phyloP scores from a whole-genome alignment of 2,113 vertebrate genomes.

The Periophthalmodon schlosseri region DNA sequence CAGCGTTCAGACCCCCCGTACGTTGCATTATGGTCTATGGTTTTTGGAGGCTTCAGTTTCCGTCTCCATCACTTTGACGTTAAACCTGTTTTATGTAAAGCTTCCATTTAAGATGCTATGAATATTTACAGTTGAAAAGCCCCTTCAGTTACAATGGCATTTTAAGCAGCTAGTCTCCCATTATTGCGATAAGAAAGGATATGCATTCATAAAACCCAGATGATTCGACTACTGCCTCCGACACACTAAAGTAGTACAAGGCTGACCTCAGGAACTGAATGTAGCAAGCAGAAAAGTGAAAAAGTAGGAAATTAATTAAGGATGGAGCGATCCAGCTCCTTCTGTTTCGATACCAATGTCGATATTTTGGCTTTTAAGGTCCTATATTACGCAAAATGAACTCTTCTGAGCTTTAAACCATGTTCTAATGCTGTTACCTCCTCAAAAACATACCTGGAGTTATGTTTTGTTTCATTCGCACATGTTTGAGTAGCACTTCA shows the following conservation, averaged over 20 bases:
- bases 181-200: conserved; percentile 4
- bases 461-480: too few relatives aligned
- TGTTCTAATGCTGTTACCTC: too few relatives aligned
- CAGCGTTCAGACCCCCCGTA: too few relatives aligned
- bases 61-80: neutral
- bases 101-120: neutral
- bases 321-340: too few relatives aligned
- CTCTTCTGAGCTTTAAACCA: too few relatives aligned
- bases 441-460: too few relatives aligned
- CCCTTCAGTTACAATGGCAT: conserved; percentile 7
- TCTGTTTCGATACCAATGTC: too few relatives aligned
- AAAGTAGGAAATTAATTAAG: too few relatives aligned
- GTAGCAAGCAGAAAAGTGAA: neutral
- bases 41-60: neutral
- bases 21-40: too few relatives aligned
- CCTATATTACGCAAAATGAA: too few relatives aligned
- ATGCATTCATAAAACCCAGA: neutral
- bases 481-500: too few relatives aligned
- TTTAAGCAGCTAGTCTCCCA: conserved; percentile 6
- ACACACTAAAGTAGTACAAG: neutral
- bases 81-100: conserved; percentile 8
- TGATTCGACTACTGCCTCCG: neutral
- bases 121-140: neutral
- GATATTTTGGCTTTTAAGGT: too few relatives aligned
- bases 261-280: neutral